Base-by-base conservation (phyloP, 2,888 invertebrate species). In the Lycia hirtaria region DNA sequence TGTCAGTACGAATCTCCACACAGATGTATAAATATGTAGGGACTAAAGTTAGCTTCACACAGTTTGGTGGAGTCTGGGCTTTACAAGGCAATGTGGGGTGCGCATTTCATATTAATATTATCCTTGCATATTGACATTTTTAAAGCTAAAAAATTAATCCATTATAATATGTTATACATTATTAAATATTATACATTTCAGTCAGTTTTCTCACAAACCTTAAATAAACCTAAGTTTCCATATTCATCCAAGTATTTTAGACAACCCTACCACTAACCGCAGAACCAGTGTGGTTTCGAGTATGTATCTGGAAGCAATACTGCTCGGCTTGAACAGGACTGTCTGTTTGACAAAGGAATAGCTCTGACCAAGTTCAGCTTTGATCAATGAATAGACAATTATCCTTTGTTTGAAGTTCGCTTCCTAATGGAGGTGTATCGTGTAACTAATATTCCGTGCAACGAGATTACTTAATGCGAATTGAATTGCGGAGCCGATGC, bases 331-430 rank as follows among this genome's bases (percentile, higher is more conserved):
- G 59, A 12, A 62, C 55, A 47, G 57, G 65, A 67, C 65, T 62
- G 64, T 65, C 63, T 38, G 35, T 64, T 58, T 45, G 64, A 69
- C 71, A 72, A 71, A 69, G 72, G 75, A 70, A 71, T 69, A 70
- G 38, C 44, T 44, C 51, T 53, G 52, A 56, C 58, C 44, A 56
- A 65, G 57, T 52, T 45, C 22, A 51, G 56, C 73, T 75, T 76
- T 73, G 75, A 76, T 73, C 72, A 64, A 30, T 64, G 56, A 56
- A 56, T 65, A 65, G 62, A 57, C 43, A 24, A 60, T 66, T 60
- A 56, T 57, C 65, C 68, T 70, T 71, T 68, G 67, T 60, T 52
- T 59, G 69, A 67, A 65, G 61, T 70, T 60, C 57, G 65, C 62
- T 68, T 53, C 32, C 41, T 60, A 64, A 58, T 51, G 24, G 32